These are phyloP conservation scores for silkworm (Bombyx mori) DNA, from an alignment of 1,140 invertebrate species.

Conservation along the genomic window ASM3026992v2 NC_085111.1:5489501-5490000, in stretches of 20 bases:
- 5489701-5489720: slow-evolving; percentile 55
- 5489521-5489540: no score
- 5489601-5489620: neutral
- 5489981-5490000: slow-evolving; percentile 10
- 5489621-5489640: neutral
- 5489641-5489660: slow-evolving; percentile 24
- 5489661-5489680: slow-evolving; percentile 61
- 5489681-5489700: slow-evolving; percentile 59
- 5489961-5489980: slow-evolving; percentile 38
- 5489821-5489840: slow-evolving; percentile 20
- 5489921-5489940: slow-evolving; percentile 22
- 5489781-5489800: slow-evolving; percentile 28
- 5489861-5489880: slow-evolving; percentile 30
- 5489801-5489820: slow-evolving; percentile 19
- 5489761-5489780: slow-evolving; percentile 35
- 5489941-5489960: slow-evolving; percentile 25
- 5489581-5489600: neutral
- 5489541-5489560: no score
- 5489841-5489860: slow-evolving; percentile 36
- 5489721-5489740: slow-evolving; percentile 36
- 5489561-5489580: neutral
- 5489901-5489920: slow-evolving; percentile 21
- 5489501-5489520: no score
- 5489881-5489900: slow-evolving; percentile 7
- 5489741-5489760: slow-evolving; percentile 49